Evolutionary conservation across 64 coral and sea anemone species (phyloP).

Genomic region (Astreopora myriophthalma): DNA sequence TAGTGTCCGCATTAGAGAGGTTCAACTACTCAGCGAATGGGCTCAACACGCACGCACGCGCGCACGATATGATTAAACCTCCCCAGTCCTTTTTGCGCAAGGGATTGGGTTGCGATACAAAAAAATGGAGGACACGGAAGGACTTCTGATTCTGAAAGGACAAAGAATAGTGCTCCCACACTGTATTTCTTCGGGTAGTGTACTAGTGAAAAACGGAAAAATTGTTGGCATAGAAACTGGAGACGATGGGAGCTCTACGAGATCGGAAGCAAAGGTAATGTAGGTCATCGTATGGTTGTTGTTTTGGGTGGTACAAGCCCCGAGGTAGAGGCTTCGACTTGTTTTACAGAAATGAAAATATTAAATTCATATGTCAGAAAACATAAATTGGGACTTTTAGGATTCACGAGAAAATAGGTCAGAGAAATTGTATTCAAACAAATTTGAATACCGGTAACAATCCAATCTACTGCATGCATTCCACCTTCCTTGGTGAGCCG

Average conservation of each 20-base stretch:
- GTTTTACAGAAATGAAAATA: too few species aligned
- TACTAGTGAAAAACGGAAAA: constrained; percentile 10
- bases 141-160: not conserved
- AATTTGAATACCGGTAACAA: too few species aligned
- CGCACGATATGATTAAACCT: not conserved
- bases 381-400: too few species aligned
- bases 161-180: constrained; percentile 25
- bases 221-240: constrained; percentile 11
- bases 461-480: too few species aligned
- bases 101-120: not conserved
- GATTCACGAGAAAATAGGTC: too few species aligned
- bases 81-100: not conserved
- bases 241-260: not conserved
- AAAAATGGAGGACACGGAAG: not conserved
- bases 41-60: too few species aligned
- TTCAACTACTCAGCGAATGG: too few species aligned
- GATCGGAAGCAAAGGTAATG: not conserved
- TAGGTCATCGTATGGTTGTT: not conserved
- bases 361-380: too few species aligned
- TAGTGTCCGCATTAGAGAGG: too few species aligned
- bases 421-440: too few species aligned
- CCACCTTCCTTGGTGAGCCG: too few species aligned
- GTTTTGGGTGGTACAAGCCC: not conserved
- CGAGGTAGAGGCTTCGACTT: too few species aligned
- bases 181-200: not conserved